Percentiles rank a stretch among this genome's conserved stretches.
Evolutionary conservation across 1,140 invertebrate genomes (phyloP).

Genomic region (Pseudomyrmex cubaensis): DNA sequence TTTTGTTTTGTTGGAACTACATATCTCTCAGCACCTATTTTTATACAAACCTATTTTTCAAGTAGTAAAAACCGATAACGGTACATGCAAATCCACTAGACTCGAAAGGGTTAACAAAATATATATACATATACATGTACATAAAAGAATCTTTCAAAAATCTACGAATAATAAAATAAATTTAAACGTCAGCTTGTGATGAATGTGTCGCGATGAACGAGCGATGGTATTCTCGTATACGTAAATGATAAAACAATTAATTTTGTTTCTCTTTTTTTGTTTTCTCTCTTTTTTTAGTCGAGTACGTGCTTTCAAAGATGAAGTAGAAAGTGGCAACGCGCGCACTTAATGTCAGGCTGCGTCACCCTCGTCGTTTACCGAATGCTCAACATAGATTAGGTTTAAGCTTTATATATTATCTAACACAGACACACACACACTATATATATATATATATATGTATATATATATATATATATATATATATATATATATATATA

Average conservation of each 20-base stretch:
- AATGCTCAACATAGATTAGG: conserved; percentile 81
- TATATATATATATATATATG: conserved; percentile 62
- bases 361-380: conserved; percentile 75
- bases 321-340: conserved; percentile 44
- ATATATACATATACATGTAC: no score
- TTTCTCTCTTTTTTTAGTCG: conserved; percentile 39
- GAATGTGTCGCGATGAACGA: conserved; percentile 20
- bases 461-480: conserved; percentile 64
- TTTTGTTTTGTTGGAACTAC: no score
- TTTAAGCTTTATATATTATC: conserved; percentile 78
- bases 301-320: conserved; percentile 64
- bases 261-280: conserved; percentile 63
- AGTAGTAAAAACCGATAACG: no score
- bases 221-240: conserved; percentile 61
- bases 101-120: no score
- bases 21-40: no score
- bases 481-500: conserved; percentile 73
- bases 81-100: no score
- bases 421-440: conserved; percentile 44
- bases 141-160: not conserved
- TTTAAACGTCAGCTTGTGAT: conserved; percentile 32
- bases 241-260: conserved; percentile 48
- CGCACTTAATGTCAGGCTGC: conserved; percentile 46
- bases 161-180: not conserved
- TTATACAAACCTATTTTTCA: no score